phyloP scores from a whole-genome alignment of 2,113 vertebrate genomes.

The Tetraodon nigroviridis region DNA sequence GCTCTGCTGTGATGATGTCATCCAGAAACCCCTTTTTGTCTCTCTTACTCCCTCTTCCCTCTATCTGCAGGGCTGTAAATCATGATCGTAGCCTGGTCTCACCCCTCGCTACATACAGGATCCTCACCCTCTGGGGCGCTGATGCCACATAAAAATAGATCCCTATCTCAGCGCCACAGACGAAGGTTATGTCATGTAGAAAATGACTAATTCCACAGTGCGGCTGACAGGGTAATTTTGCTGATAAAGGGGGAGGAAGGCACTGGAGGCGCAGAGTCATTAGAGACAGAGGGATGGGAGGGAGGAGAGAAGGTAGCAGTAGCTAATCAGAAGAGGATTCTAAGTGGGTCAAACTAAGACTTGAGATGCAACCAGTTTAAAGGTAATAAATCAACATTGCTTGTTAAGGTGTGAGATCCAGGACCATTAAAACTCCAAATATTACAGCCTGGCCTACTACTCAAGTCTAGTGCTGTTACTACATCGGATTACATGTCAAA shows the following conservation, averaged over 20 bases:
- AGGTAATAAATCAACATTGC: constrained; percentile 67
- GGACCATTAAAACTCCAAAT: constrained; percentile 18
- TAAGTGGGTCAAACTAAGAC: constrained; percentile 65
- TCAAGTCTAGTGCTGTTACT: too few relatives aligned
- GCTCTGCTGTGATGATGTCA: constrained; percentile 61
- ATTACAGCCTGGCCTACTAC: too few relatives aligned
- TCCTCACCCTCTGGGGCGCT: constrained; percentile 66
- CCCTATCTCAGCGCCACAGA: constrained; percentile 67
- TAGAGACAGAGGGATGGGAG: constrained; percentile 48
- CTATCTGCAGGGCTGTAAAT: constrained; percentile 58
- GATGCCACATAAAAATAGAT: constrained; percentile 74
- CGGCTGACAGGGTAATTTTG: constrained; percentile 66
- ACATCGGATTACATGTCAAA: too few relatives aligned
- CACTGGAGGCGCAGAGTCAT: constrained; percentile 41
- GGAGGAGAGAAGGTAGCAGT: constrained; percentile 38
- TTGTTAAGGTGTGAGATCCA: constrained; percentile 51
- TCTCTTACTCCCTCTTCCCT: constrained; percentile 18
- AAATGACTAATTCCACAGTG: constrained; percentile 70
- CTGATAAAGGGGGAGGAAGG: constrained; percentile 65
- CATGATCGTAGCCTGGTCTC: constrained; percentile 69
- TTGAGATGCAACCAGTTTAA: constrained; percentile 59
- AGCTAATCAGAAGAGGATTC: constrained; percentile 38
- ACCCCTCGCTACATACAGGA: constrained; percentile 66
- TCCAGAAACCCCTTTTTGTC: constrained; percentile 46
- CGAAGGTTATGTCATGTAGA: constrained; percentile 69